Conservation (phyloP, 2,113 vertebrate genomes). For the Hydrochoerus hydrochaeris region DNA sequence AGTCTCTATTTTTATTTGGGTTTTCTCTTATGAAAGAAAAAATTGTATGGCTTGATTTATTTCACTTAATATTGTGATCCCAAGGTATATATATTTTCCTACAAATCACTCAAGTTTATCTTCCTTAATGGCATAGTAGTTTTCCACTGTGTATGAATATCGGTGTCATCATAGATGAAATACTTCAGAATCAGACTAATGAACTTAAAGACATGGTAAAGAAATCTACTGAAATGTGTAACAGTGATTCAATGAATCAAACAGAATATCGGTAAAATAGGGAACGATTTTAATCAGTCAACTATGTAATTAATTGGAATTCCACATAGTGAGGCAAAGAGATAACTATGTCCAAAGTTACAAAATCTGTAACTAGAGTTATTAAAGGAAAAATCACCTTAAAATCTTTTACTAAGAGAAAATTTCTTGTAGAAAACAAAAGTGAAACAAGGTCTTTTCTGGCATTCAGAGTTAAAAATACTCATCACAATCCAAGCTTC, state of each 20-base stretch:
- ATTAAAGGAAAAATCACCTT: not conserved
- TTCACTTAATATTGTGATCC: not conserved
- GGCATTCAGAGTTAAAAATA: not conserved
- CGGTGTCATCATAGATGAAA: not conserved
- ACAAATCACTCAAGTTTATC: not conserved
- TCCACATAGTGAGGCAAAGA: not conserved
- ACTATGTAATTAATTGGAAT: not conserved
- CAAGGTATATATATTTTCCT: not conserved
- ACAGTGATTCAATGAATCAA: not conserved
- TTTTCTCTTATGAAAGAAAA: not conserved
- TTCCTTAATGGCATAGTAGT: not conserved
- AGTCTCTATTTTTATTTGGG: not conserved
- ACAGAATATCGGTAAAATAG: not conserved
- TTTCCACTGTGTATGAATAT: not conserved
- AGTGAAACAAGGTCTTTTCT: not conserved
- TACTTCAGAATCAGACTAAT: not conserved
- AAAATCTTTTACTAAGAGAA: not conserved
- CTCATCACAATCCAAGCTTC: not conserved
- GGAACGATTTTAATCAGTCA: not conserved
- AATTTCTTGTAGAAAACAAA: slow-evolving; percentile 20
- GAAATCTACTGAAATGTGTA: not conserved
- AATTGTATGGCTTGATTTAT: not conserved
- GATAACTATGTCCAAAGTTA: not conserved
- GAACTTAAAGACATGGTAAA: not conserved
- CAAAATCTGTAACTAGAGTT: not conserved